These are phyloP conservation scores for Ascaphus truei DNA, from an alignment of 2,113 vertebrate species.

Conservation along the genomic window DNA sequence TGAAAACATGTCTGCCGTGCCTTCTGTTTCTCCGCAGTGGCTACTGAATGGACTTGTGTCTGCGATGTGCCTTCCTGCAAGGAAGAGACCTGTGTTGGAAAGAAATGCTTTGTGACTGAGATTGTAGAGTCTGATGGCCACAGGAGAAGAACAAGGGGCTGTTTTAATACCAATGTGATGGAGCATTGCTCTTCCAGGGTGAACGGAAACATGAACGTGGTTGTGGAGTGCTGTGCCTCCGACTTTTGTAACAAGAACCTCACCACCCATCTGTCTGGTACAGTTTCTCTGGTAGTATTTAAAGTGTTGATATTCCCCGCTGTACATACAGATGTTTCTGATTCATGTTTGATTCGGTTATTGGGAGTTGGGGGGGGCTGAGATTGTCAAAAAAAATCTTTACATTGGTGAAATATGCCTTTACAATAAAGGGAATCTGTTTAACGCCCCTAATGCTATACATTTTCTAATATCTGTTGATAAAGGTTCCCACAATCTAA, in stretches of 20 bases:
- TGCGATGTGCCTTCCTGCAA: slow-evolving; percentile 34
- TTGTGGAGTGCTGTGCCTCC: slow-evolving; percentile 37
- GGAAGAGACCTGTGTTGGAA: slow-evolving; percentile 43
- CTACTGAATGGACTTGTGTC: slow-evolving; percentile 31
- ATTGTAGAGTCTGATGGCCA: background rate
- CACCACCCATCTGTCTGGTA: slow-evolving; percentile 44
- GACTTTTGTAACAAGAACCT: slow-evolving; percentile 46
- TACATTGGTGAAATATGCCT: too few relatives aligned
- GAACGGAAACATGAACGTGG: background rate
- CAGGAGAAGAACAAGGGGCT: slow-evolving; percentile 40
- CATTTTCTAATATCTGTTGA: too few relatives aligned
- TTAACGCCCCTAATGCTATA: too few relatives aligned
- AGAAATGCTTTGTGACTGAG: slow-evolving; percentile 51
- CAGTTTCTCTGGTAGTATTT: background rate
- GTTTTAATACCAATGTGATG: slow-evolving; percentile 37
- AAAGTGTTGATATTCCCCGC: too few relatives aligned
- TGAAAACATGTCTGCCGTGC: too few relatives aligned
- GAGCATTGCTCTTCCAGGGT: slow-evolving; percentile 24
- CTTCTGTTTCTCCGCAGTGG: background rate
- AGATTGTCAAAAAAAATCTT: too few relatives aligned
- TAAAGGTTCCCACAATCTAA: too few relatives aligned
- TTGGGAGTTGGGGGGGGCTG: too few relatives aligned
- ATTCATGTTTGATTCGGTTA: too few relatives aligned
- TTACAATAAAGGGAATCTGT: too few relatives aligned
- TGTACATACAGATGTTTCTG: too few relatives aligned